Conservation (phyloP, 2,797 vertebrate species). For the Dermochelys coriacea region DNA sequence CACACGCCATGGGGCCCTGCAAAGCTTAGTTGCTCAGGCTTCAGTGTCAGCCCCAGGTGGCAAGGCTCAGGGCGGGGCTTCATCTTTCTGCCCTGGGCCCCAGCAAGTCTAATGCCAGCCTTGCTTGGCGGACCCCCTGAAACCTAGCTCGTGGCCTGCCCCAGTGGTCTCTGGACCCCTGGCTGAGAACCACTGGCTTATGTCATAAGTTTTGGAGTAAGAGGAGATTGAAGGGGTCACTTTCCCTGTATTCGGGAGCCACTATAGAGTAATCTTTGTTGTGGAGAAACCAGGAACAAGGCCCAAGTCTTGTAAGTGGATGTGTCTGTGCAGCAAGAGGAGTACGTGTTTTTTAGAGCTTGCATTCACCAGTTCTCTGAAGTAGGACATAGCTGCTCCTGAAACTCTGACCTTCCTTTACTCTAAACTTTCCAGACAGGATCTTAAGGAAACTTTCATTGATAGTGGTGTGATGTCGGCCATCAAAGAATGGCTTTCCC, state of each 20-base stretch:
- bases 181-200: not conserved
- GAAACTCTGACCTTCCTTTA: not conserved
- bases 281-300: not conserved
- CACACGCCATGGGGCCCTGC: too few relatives aligned
- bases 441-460: conserved; percentile 98
- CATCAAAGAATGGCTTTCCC: conserved; percentile 99
- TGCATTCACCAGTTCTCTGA: not conserved
- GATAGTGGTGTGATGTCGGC: conserved; percentile 99
- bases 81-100: too few relatives aligned
- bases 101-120: too few relatives aligned
- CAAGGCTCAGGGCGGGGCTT: too few relatives aligned
- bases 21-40: too few relatives aligned
- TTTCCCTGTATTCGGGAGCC: not conserved
- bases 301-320: not conserved
- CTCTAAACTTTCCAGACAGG: conserved; percentile 85
- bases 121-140: too few relatives aligned
- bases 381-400: not conserved
- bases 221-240: not conserved
- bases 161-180: too few relatives aligned
- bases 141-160: too few relatives aligned
- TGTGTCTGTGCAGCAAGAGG: not conserved
- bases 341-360: not conserved
- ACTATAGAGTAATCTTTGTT: not conserved
- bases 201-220: not conserved
- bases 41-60: too few relatives aligned